A percentile compares a stretch with the other conserved stretches of the same genome.
Conservation (phyloP, 2,888 invertebrate genomes). For the Brachynemurus nebulosus region DNA sequence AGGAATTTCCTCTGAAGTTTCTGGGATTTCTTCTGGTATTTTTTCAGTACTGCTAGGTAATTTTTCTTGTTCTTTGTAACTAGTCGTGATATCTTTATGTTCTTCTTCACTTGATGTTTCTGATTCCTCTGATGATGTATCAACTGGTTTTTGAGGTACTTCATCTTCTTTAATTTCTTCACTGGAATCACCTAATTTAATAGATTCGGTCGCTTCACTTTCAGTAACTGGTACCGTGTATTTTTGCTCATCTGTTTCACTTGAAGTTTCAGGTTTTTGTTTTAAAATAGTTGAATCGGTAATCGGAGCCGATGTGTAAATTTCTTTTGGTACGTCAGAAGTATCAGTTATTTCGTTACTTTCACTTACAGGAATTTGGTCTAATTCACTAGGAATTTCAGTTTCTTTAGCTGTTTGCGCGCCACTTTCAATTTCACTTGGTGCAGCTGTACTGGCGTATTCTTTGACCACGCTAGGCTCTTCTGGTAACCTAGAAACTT, state of each 20-base stretch:
- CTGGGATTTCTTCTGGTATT: background rate
- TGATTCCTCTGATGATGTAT: background rate
- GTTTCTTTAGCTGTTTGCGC: background rate
- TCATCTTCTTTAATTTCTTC: conserved; percentile 2
- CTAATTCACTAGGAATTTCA: conserved; percentile 3
- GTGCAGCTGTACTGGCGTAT: background rate
- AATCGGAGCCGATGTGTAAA: too few relatives aligned
- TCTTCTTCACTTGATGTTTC: background rate
- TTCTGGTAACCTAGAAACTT: conserved; percentile 11
- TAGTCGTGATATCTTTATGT: too few relatives aligned
- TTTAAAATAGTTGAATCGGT: background rate
- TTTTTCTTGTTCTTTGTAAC: too few relatives aligned
- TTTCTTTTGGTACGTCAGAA: background rate
- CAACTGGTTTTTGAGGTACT: background rate
- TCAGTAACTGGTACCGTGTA: too few relatives aligned
- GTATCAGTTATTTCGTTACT: background rate
- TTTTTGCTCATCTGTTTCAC: background rate
- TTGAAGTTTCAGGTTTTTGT: background rate
- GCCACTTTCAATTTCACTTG: background rate
- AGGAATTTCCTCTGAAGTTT: background rate
- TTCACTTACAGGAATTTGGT: conserved; percentile 11
- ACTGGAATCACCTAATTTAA: background rate
- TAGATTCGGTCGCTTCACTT: background rate
- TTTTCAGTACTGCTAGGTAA: background rate
- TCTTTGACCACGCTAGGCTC: background rate